Evolutionary conservation across 37 sponge, comb jelly and placozoan genomes (phyloP).

Genomic region (Bolinopsis microptera): DNA sequence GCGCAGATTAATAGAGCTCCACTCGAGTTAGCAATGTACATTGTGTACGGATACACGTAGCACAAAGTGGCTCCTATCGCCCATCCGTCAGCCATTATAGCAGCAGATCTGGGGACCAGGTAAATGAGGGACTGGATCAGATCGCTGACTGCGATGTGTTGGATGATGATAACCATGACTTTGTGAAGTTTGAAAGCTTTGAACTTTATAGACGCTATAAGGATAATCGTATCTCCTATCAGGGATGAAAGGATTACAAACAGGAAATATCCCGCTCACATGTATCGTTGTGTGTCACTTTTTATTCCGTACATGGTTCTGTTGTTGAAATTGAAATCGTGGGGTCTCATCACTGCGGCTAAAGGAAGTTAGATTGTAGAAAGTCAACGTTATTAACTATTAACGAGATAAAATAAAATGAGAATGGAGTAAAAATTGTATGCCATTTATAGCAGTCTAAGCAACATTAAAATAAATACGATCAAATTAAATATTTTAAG

Average conservation of each 20-base stretch:
- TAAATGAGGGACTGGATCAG: neutral
- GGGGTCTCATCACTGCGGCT: too few species aligned
- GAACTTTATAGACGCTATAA: neutral
- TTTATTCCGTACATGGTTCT: neutral
- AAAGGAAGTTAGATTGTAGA: too few species aligned
- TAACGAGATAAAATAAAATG: too few species aligned
- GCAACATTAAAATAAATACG: too few species aligned
- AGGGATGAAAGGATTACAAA: neutral
- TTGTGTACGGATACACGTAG: neutral
- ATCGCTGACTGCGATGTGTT: neutral
- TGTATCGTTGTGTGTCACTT: neutral
- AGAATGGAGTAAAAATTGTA: too few species aligned
- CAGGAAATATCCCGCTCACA: neutral
- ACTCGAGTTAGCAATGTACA: neutral
- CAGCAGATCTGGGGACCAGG: neutral
- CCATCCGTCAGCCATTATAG: neutral
- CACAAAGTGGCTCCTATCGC: neutral
- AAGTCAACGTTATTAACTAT: too few species aligned
- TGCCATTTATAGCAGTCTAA: too few species aligned
- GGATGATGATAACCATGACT: neutral
- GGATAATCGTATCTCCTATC: neutral
- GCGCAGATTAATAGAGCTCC: neutral
- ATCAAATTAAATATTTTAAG: too few species aligned
- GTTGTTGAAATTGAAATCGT: too few species aligned
- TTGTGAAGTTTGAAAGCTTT: neutral